Evolutionary conservation across 2,113 vertebrate species (phyloP).

Genomic region (Mustela nigripes): DNA sequence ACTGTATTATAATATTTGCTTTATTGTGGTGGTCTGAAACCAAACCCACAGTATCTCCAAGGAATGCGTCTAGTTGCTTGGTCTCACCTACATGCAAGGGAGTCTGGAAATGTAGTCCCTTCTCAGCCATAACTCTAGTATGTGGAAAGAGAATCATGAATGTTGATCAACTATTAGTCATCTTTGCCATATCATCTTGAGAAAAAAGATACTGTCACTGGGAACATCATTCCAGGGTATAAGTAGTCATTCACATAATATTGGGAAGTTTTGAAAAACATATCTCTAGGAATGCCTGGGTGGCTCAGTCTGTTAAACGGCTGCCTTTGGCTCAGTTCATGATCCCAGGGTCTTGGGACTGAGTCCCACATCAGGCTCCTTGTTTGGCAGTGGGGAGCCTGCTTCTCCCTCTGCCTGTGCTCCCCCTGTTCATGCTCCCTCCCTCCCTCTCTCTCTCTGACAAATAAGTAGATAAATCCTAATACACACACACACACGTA

Average conservation of each 20-base stretch:
- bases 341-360: too few relatives aligned
- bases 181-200: background rate
- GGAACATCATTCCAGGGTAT: background rate
- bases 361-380: too few relatives aligned
- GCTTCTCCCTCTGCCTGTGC: too few relatives aligned
- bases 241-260: background rate
- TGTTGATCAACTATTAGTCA: background rate
- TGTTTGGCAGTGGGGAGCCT: too few relatives aligned
- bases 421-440: too few relatives aligned
- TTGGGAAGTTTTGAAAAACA: background rate
- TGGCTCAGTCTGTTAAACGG: too few relatives aligned
- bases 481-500: too few relatives aligned
- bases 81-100: background rate
- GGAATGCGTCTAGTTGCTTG: background rate
- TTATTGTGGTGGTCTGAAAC: background rate
- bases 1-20: background rate
- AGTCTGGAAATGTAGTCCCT: slow-evolving; percentile 16
- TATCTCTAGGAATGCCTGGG: background rate
- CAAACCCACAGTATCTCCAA: background rate
- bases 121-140: background rate
- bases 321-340: too few relatives aligned
- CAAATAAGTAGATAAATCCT: too few relatives aligned
- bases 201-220: background rate
- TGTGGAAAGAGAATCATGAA: background rate
- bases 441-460: too few relatives aligned